A percentile compares a stretch with the other conserved stretches of the same genome.
Conservation (phyloP, 1,140 invertebrate genomes). For the Euwallacea similis region DNA sequence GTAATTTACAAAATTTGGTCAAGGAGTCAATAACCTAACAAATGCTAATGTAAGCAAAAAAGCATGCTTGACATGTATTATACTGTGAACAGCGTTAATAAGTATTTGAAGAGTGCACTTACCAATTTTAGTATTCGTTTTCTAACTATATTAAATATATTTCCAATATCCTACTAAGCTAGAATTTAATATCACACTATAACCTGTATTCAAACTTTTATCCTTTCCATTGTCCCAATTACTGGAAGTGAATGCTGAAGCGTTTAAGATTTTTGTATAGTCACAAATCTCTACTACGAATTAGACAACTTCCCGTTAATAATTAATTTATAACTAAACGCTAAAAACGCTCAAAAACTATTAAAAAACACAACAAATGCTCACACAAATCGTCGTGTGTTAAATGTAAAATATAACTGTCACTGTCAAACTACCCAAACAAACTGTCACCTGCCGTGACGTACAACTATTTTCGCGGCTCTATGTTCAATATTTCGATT, state of each 20-base stretch:
- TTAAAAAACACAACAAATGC: neutral
- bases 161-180: slow-evolving; percentile 4
- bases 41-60: neutral
- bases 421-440: neutral
- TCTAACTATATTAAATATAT: neutral
- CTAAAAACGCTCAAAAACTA: neutral
- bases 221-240: slow-evolving; percentile 21
- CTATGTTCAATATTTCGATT: too few relatives aligned
- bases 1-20: neutral
- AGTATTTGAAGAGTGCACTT: neutral
- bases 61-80: neutral
- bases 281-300: too few relatives aligned
- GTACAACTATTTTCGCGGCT: too few relatives aligned
- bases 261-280: too few relatives aligned
- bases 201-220: slow-evolving; percentile 31
- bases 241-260: too few relatives aligned
- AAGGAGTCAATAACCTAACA: neutral
- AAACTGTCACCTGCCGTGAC: slow-evolving; percentile 29
- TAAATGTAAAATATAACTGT: neutral
- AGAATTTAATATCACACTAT: slow-evolving; percentile 21
- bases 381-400: neutral
- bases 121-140: slow-evolving; percentile 14
- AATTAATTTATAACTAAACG: too few relatives aligned
- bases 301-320: too few relatives aligned
- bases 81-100: too few relatives aligned